Conservation (phyloP, 2,113 vertebrate species). For the Pygoscelis antarcticus region DNA sequence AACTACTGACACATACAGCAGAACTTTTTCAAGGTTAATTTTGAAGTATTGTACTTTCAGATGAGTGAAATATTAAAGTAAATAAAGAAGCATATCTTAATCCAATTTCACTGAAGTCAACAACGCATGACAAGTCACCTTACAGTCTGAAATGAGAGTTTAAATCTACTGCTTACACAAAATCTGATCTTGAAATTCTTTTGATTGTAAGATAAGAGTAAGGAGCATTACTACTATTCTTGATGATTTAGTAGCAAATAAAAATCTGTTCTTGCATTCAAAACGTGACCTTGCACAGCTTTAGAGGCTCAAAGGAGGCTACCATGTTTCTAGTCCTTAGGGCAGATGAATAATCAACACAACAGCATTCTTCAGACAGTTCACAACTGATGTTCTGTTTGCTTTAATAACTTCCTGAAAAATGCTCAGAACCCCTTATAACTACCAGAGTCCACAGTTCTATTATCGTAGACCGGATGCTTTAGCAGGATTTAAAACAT, state of each 20-base stretch:
- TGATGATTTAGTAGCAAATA: background rate
- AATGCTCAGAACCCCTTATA: background rate
- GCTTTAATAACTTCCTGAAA: background rate
- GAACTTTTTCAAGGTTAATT: background rate
- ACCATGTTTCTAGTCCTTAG: background rate
- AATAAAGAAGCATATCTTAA: background rate
- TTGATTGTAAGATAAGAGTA: background rate
- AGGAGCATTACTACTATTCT: background rate
- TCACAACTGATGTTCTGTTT: background rate
- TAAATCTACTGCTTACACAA: background rate
- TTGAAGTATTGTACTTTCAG: background rate
- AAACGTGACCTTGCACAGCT: background rate
- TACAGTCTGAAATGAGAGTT: background rate
- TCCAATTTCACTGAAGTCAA: background rate
- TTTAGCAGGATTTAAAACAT: background rate
- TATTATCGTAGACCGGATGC: background rate
- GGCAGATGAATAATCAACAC: background rate
- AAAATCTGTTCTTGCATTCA: background rate
- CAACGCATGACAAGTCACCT: background rate
- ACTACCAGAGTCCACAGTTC: background rate
- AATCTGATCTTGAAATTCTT: slow-evolving; percentile 16
- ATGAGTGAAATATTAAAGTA: background rate
- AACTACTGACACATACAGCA: background rate
- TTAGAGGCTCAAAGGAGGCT: background rate
- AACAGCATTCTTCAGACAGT: background rate